Evolutionary conservation across 1,140 invertebrate species (phyloP).

Genomic region (Rhyzopertha dominica): DNA sequence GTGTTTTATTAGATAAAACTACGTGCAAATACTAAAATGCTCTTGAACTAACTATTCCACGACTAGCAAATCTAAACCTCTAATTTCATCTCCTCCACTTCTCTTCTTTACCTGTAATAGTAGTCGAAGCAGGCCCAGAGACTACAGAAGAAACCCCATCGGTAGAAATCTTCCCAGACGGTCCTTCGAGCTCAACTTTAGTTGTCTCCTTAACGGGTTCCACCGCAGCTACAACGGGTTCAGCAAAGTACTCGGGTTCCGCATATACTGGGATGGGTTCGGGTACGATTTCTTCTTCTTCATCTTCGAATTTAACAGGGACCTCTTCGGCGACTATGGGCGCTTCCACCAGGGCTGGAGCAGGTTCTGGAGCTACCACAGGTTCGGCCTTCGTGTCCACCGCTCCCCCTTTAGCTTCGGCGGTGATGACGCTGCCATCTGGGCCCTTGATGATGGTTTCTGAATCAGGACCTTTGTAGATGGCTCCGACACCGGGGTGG

Average conservation of each 20-base stretch:
- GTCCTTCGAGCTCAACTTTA: constrained; percentile 22
- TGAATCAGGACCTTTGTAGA: constrained; percentile 26
- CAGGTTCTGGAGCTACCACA: not conserved
- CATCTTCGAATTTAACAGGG: constrained; percentile 14
- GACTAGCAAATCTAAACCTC: too few species aligned
- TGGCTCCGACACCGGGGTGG: constrained; percentile 18
- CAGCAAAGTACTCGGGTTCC: too few species aligned
- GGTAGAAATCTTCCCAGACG: constrained; percentile 24
- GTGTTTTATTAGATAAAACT: too few species aligned
- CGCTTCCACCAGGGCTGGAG: not conserved
- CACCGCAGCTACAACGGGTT: too few species aligned
- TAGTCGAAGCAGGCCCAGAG: constrained; percentile 24
- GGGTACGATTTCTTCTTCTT: constrained; percentile 12
- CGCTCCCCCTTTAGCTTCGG: constrained; percentile 16
- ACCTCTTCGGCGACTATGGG: constrained; percentile 12
- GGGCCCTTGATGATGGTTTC: constrained; percentile 27
- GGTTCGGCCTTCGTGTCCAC: constrained; percentile 5
- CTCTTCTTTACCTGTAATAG: constrained; percentile 15
- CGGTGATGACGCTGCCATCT: constrained; percentile 22
- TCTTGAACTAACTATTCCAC: too few species aligned
- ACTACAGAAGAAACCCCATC: constrained; percentile 19
- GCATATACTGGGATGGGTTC: constrained; percentile 12
- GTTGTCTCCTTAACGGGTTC: too few species aligned
- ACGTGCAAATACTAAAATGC: too few species aligned
- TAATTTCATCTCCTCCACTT: too few species aligned